Base-by-base conservation (phyloP, 2,797 vertebrate species). In the Onychomys arenicola region DNA sequence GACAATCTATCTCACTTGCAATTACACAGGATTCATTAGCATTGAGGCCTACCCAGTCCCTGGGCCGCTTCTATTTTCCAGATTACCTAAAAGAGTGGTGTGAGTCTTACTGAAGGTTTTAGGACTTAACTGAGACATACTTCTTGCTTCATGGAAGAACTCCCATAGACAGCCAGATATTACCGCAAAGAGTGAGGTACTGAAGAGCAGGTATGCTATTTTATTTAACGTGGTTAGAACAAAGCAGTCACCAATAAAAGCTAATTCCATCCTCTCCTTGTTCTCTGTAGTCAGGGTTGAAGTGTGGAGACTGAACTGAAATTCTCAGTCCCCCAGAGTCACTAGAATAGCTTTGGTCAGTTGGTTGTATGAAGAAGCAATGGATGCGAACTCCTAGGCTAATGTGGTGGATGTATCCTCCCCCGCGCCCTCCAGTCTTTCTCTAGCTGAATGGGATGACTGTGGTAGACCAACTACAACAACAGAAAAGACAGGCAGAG, bases 111-210 rank as follows among this genome's bases (percentile, higher is more conserved):
- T 59, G 37, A 80, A 84, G 65, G 16, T 32, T 82, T 92, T 94
- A 95, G 2, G 5, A 75, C 63, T 95, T 63, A 87, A 96, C 1
- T 89, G 59, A 87, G 73, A 85, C 32, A 93, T 14, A 25, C 75
- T 71, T 97, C 84, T 34, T 90, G 34, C 34, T 93, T 96, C 94
- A 76, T 25, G 7, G 90, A 94, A 93, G 13, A 63, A 11, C 59
- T 94, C 46, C 10, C n/a, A 81, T 5, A 77, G 6, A 81, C 11
- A 73, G 10, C 17, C 32, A 89, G 34, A 69, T 75, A 34, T 81
- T 80, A 69, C 12, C 76, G 8, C 43, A 93, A 93, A 86, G n/a
- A n/a, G 5, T 23, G 90, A 92, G 34, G 43, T 1, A 32, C 37
- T 69, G 61, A 40, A 89, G 11, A 94, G 57, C 83, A 6, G 80